Base-by-base conservation (phyloP, 2,113 vertebrate species). In the Sebastes fasciatus region DNA sequence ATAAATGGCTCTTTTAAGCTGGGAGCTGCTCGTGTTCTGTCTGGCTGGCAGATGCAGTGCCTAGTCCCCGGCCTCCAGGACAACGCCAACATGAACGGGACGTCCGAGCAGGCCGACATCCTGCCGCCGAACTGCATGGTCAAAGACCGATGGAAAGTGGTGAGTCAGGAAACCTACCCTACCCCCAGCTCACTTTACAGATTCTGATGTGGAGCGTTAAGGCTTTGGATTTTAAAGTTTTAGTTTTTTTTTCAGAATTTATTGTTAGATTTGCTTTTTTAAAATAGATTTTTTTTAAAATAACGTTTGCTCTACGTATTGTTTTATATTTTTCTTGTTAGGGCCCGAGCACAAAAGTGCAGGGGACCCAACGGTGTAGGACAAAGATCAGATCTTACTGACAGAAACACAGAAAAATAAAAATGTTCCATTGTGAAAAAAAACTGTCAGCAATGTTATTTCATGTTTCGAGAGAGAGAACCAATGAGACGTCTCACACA, bases 141-240 rank as follows among this genome's bases (percentile, higher is more conserved):
- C 94, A 99, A 99, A 92, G 98, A 99, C 93, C 96, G 98, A 84
- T 99, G 98, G 98, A 99, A 99, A 96, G 98, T 99, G 97, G 98
- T 99, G 95, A 97, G 98, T 96, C 63, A 21, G 43, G 34, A 42
- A 63, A 48, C 17, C 60, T 3, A 2, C 23, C 57, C 21, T 12
- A 0, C 12, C 23, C 13, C 21, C 46, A 13, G 23, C 5, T 74
- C 45, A 60, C 40, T 6, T 46, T 19, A 10, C 13, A 16, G 19
- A 23, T 19, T 8, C 45, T 19, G 16, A 7, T 17, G 51, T 52
- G 51, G 5, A 52, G 51, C 16, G 19, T 1, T 9, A 34, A 23
- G 17, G 7, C n/a, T 1, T 51, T 51, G 11, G 9, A 23, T 58
- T 52, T 52, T 17, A 4, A 34, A 34, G 34, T 34, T 34, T 34